phyloP scores from a whole-genome alignment of 2,888 invertebrate genomes.

The Ashinkailepas kermadecensis region DNA sequence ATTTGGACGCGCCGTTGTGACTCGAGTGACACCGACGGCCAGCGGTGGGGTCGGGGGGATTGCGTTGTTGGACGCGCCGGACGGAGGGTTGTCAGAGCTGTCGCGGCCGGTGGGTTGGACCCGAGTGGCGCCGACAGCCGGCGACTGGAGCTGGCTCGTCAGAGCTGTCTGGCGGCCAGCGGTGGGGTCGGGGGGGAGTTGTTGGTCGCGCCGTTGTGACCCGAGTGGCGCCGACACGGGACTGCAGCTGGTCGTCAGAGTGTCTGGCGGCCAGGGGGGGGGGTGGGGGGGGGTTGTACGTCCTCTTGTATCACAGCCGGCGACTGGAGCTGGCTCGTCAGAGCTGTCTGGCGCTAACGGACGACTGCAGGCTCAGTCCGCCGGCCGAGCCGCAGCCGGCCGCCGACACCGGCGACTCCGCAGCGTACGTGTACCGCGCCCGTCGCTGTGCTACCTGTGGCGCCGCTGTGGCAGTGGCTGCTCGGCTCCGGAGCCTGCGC shows the following conservation, averaged over 20 bases:
- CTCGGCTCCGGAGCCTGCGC: neutral
- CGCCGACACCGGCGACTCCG: neutral
- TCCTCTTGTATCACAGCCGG: neutral
- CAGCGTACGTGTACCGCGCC: neutral
- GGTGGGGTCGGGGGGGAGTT: neutral
- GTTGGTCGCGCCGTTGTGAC: neutral
- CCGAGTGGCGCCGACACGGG: neutral
- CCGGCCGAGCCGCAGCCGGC: neutral
- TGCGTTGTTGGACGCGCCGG: too few species aligned
- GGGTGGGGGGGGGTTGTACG: too few species aligned
- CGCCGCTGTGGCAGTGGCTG: neutral
- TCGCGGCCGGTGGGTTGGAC: too few species aligned
- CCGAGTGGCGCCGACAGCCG: too few species aligned
- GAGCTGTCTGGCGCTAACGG: neutral
- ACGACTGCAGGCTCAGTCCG: neutral
- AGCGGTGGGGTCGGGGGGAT: too few species aligned
- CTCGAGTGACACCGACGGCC: too few species aligned
- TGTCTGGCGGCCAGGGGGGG: too few species aligned
- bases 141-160: too few species aligned
- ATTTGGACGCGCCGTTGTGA: too few species aligned
- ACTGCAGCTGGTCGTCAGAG: too few species aligned
- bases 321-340: conserved; percentile 9
- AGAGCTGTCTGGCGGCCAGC: neutral
- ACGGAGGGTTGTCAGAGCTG: too few species aligned
- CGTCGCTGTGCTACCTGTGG: neutral